These are phyloP conservation scores for Azemiops feae DNA, from an alignment of 2,113 vertebrate genomes.

Conservation along the genomic window DNA sequence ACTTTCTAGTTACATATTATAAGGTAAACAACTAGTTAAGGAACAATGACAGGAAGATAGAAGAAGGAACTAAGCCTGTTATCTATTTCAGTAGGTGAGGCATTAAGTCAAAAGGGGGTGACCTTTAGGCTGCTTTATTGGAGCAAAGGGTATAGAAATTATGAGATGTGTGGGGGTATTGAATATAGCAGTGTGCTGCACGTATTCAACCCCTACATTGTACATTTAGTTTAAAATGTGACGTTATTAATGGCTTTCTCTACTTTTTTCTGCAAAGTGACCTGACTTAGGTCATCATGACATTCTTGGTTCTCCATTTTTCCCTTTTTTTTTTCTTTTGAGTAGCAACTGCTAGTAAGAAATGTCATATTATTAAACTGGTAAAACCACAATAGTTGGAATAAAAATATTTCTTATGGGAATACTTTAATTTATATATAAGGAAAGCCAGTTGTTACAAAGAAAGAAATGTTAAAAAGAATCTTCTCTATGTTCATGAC, in stretches of 20 bases:
- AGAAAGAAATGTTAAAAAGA: constrained; percentile 58
- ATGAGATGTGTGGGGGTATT: too few relatives aligned
- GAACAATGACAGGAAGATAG: too few relatives aligned
- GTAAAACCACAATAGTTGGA: constrained; percentile 32
- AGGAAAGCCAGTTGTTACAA: constrained; percentile 53
- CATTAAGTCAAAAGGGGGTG: too few relatives aligned
- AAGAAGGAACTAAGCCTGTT: too few relatives aligned
- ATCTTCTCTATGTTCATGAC: constrained; percentile 59
- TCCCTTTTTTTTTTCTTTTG: constrained; percentile 10
- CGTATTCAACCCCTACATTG: too few relatives aligned
- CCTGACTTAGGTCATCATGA: constrained; percentile 10
- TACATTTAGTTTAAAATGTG: neutral
- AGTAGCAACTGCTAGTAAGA: constrained; percentile 36
- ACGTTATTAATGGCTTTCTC: neutral
- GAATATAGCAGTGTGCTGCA: too few relatives aligned
- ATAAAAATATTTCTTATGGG: constrained; percentile 46
- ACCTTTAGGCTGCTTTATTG: too few relatives aligned
- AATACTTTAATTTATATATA: constrained; percentile 48
- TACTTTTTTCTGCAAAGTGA: neutral
- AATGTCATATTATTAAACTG: constrained; percentile 43
- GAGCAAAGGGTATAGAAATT: too few relatives aligned
- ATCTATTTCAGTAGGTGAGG: too few relatives aligned
- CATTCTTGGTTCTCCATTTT: constrained; percentile 2
- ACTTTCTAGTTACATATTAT: too few relatives aligned
- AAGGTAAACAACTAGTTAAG: too few relatives aligned